Base-by-base conservation (phyloP, 1,140 invertebrate species). In the Drosophila albomicans region DNA sequence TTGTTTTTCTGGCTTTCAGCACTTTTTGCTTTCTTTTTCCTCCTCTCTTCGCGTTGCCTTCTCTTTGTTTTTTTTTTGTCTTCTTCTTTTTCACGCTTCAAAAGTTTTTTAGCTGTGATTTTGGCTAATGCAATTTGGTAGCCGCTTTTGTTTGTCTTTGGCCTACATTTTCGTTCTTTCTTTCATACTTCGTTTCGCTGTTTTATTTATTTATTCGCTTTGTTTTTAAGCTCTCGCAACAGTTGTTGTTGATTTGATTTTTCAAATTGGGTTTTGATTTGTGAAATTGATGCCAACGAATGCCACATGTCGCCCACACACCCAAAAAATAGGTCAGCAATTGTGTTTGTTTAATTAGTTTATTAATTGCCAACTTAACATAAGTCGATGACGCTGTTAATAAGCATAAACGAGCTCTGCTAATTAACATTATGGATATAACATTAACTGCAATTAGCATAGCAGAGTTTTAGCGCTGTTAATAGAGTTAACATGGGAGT, bases 41-140 rank as follows among this genome's bases (percentile, higher is more conserved):
- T 25, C 59, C 35, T 48, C 48, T 32, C 46, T 38, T 74, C 75
- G 54, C 68, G 30, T 41, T 10, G 38, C 41, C 30, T 35, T 68
- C 15, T 28, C 25, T 58, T 51, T 62, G 20, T 25, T 25, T 4
- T 25, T 20, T 20, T 4, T 25, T 25, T 25, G 20, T 25, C 20
- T 59, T 76, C 51, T 78, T 13, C 56, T 57, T 70, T 8, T 70
- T 88, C 73, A 82, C 72, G 82, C 80, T 75, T 79, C 46, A 88
- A 82, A 79, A 88, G 84, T 87, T 87, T 87, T 78, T 78, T 48
- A 66, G 64, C 82, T 86, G 79, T 87, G 82, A 87, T 88, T 87
- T 75, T 82, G 77, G 66, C 84, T 87, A 87, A 87, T 87, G 84
- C 82, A 87, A 87, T 87, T 87, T 87, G 80, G 77, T 88, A 84